These are phyloP conservation scores for Ophion ventricosus DNA, from an alignment of 2,888 invertebrate species.

Conservation along the genomic window DNA sequence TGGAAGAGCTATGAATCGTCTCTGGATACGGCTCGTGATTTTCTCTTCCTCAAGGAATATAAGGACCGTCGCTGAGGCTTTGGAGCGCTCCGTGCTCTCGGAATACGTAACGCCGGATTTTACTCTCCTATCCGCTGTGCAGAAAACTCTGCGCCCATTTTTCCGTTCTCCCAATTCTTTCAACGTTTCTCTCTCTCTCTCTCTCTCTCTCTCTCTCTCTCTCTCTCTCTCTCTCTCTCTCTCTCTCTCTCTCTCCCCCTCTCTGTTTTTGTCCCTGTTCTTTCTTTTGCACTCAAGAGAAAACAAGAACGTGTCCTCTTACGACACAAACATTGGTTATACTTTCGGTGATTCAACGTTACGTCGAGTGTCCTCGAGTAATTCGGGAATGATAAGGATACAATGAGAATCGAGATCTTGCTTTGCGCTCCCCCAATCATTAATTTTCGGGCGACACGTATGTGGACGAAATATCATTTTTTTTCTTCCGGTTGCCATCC, in stretches of 20 bases:
- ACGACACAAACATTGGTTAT: constrained; percentile 34
- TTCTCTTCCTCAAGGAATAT: constrained; percentile 24
- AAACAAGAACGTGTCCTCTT: constrained; percentile 48
- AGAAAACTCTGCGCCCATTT: constrained; percentile 34
- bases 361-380: not conserved
- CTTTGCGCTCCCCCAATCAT: not conserved
- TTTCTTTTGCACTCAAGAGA: constrained; percentile 54
- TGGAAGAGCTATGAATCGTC: constrained; percentile 78
- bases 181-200: constrained; percentile 43
- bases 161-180: constrained; percentile 30
- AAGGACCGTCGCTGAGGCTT: constrained; percentile 71
- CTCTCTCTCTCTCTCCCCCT: constrained; percentile 6
- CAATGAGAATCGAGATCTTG: constrained; percentile 1
- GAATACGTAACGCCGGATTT: constrained; percentile 80
- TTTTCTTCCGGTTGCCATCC: not conserved
- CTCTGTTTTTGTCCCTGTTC: no score
- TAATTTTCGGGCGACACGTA: not conserved
- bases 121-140: constrained; percentile 54
- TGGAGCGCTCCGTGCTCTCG: constrained; percentile 76
- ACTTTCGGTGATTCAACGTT: constrained; percentile 24
- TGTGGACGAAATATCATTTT: not conserved
- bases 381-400: not conserved
- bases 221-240: constrained; percentile 53
- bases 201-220: constrained; percentile 14
- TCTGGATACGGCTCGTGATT: constrained; percentile 57